Evolutionary conservation across 2,888 invertebrate species (phyloP), one percentile per base, ranked within the genome.

Genomic region (Ornithoptera priamus): DNA sequence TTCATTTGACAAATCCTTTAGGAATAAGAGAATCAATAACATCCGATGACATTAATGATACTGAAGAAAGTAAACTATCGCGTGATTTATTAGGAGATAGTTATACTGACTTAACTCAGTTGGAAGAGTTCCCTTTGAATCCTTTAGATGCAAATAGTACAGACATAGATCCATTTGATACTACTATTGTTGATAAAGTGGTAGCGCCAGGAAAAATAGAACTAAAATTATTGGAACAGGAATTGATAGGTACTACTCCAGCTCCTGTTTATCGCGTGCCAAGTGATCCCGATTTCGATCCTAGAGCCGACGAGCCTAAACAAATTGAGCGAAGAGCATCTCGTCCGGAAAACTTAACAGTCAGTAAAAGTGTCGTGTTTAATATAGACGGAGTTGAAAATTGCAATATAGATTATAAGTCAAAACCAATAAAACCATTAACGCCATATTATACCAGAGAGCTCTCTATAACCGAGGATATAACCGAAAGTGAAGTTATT

Each of bases 121-220:
- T 96, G 68, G 94, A 93, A 0, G 95, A 96, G 76, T 93, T 94
- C 39, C 96, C 96, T 1, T 93, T 96, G 66, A 92, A 94, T 72
- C 96, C 96, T 36, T 86, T 93, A 30, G 88, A 92, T 61, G 92
- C 94, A 15, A 93, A 94, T 72, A 85, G 89, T 69, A 83, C 85
- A 70, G 95, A 94, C 67, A 94, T 95, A 67, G 97, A 97, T 89
- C 97, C 97, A 0, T 97, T 98, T 78, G 97, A 97, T 80, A 97
- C 97, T 0, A 97, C 97, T 0, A 94, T 94, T 50, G 94, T 97
- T 2, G 94, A 95, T 77, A 93, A 93, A 67, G 93, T 96, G 53
- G 94, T 95, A 61, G 95, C 95, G 68, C 96, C 97, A 0, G 97
- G 97, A 57, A 95, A 94, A 85, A 94, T 95, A 8, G 97, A 97